phyloP scores from a whole-genome alignment of 1,140 invertebrate species.

The Bradysia coprophila region DNA sequence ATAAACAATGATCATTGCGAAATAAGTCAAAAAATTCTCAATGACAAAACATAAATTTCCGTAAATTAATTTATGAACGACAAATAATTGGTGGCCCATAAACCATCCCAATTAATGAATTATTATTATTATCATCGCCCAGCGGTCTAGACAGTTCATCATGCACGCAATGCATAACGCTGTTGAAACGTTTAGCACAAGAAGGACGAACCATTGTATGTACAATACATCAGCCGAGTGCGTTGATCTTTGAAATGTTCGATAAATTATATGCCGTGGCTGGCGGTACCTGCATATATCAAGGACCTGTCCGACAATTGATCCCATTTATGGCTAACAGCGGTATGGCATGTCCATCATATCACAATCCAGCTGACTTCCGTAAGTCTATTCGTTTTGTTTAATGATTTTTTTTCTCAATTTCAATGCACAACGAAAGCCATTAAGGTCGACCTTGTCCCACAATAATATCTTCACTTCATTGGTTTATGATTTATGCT shows the following conservation, averaged over 20 bases:
- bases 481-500: too few species aligned
- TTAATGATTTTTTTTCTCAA: not conserved
- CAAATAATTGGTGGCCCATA: too few species aligned
- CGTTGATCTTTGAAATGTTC: conserved; percentile 89
- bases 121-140: too few species aligned
- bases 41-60: too few species aligned
- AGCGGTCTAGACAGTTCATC: conserved; percentile 76
- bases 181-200: conserved; percentile 55
- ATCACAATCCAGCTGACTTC: conserved; percentile 92
- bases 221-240: conserved; percentile 93
- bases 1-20: too few species aligned
- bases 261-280: conserved; percentile 84
- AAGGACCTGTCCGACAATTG: conserved; percentile 51
- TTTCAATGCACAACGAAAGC: not conserved
- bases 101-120: too few species aligned
- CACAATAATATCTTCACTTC: too few species aligned
- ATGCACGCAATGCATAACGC: conserved; percentile 59
- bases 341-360: conserved; percentile 69
- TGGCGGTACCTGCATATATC: conserved; percentile 74
- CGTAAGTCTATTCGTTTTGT: conserved; percentile 9
- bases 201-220: conserved; percentile 66
- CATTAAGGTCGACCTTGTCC: not conserved
- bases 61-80: too few species aligned
- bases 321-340: conserved; percentile 65
- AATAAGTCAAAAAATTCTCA: too few species aligned